A percentile compares a stretch with the other conserved stretches of the same genome.
Conservation (phyloP, 1,140 invertebrate species). For the Pissodes strobi region DNA sequence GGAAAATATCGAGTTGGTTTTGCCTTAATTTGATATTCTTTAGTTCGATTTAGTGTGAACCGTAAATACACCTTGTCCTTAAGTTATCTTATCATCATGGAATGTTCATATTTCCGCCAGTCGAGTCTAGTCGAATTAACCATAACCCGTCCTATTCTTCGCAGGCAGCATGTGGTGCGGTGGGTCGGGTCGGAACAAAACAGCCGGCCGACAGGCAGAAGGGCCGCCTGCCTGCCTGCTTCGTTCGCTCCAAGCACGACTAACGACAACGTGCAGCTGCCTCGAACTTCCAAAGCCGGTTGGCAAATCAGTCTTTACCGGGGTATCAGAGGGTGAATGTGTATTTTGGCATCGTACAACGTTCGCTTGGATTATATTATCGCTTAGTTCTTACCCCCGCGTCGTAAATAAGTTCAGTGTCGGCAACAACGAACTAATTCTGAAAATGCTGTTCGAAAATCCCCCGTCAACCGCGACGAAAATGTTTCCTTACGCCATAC, state of each 20-base stretch:
- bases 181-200: conserved; percentile 40
- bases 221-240: conserved; percentile 20
- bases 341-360: conserved; percentile 1
- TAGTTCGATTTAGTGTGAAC: no score
- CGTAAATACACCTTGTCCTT: no score
- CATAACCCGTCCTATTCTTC: conserved; percentile 8
- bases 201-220: conserved; percentile 29
- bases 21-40: no score
- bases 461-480: conserved; percentile 29
- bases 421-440: conserved; percentile 10
- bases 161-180: conserved; percentile 41
- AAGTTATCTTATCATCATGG: no score
- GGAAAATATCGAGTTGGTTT: no score
- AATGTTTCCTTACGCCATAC: conserved; percentile 45
- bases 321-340: conserved; percentile 25
- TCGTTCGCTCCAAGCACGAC: conserved; percentile 9
- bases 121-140: conserved; percentile 18
- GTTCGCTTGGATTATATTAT: background rate
- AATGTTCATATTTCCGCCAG: no score
- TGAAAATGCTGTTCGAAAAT: conserved; percentile 45
- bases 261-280: conserved; percentile 36
- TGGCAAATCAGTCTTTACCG: conserved; percentile 20
- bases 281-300: conserved; percentile 23
- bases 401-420: background rate
- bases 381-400: no score